These are phyloP conservation scores for Phania funesta DNA, from an alignment of 2,888 invertebrate species.

Conservation along the genomic window DNA sequence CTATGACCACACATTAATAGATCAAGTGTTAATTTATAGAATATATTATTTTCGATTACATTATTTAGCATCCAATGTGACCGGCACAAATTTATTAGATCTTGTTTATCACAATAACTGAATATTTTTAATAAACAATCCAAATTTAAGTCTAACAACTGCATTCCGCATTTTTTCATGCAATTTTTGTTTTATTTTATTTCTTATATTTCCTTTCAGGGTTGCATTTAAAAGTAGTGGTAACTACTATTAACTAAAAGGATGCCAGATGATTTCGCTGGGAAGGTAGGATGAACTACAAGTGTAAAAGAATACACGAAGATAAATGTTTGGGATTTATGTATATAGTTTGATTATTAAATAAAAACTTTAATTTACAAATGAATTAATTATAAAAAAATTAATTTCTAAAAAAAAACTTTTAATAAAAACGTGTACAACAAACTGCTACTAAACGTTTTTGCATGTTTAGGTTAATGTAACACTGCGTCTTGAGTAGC, in stretches of 20 bases:
- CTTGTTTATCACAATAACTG: slow-evolving; percentile 81
- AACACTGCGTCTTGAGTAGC: no score
- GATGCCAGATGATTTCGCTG: slow-evolving; percentile 13
- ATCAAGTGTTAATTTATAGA: slow-evolving; percentile 75
- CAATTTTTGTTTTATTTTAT: background rate
- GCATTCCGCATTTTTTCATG: slow-evolving; percentile 39
- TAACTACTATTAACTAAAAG: background rate
- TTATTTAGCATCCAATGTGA: slow-evolving; percentile 81
- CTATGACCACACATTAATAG: slow-evolving; percentile 78
- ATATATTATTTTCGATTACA: slow-evolving; percentile 80
- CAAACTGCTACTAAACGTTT: no score
- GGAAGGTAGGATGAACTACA: no score
- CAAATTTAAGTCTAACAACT: slow-evolving; percentile 72
- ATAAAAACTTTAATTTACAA: no score
- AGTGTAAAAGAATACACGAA: no score
- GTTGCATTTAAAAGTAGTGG: slow-evolving; percentile 12
- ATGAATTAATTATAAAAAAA: no score
- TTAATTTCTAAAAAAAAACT: no score
- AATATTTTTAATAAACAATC: slow-evolving; percentile 82
- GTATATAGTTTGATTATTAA: no score
- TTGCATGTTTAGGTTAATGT: no score
- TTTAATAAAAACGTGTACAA: no score
- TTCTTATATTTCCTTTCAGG: background rate
- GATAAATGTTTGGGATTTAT: no score
- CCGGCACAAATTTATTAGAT: slow-evolving; percentile 81